Evolutionary conservation across 2,797 vertebrate species (phyloP), one percentile per base, ranked within the genome.

Genomic region (Oophaga sylvatica): DNA sequence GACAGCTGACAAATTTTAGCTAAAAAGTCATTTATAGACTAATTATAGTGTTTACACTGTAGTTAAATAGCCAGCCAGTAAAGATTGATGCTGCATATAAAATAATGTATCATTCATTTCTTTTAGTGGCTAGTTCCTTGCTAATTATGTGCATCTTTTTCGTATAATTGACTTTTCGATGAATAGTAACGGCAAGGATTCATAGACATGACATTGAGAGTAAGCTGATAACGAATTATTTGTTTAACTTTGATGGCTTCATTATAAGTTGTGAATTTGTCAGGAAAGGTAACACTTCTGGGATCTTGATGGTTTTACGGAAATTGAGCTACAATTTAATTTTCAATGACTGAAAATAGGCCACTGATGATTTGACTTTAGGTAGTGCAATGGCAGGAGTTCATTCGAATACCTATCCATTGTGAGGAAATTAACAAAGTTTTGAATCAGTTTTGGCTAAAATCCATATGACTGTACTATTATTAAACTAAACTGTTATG

Each of bases 341-440:
- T 70, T 17, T 70, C 68, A 70, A 35, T 70, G 29, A 19, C 68
- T 70, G 13, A 35, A 70, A 70, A 35, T 17, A 70, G 31, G 68
- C 29, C 68, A 70, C 68, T 70, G 68, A 70, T 35, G 68, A 70
- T 35, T 35, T 70, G 68, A 70, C 68, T 5, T 35, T 70, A 70
- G 68, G 29, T 29, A 70, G 16, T 17, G 31, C 68, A 70, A 35
- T 70, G 29, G 68, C 31, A 70, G 16, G 29, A 70, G 68, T 31
- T 70, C 16, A 70, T 70, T 70, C 35, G 16, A 29, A 70, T 70
- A 70, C 16, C 29, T 35, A 70, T 17, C 31, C 68, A 70, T 70
- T 70, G 29, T 29, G 16, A 70, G 15, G 68, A 29, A 70, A 35
- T 70, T 70, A 17, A 35, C 68, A 35, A 70, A 35, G 29, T 17